These are phyloP conservation scores for Mesocricetus auratus DNA, from an alignment of 2,113 vertebrate species.

Conservation along the genomic window DNA sequence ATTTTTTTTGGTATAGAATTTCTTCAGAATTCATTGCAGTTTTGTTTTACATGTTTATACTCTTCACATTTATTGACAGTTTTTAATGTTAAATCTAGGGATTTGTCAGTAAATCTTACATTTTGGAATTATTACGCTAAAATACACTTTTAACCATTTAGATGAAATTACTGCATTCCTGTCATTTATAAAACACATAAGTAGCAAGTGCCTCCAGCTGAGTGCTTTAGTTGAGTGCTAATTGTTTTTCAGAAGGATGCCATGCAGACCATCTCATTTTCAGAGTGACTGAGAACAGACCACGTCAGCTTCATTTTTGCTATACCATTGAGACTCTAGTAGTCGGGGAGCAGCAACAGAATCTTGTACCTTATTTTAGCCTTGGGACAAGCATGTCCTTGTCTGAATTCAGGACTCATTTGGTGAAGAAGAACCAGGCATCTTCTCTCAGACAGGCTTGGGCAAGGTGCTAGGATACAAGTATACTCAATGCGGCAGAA, in stretches of 20 bases:
- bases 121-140: slow-evolving; percentile 26
- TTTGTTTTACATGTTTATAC: slow-evolving; percentile 15
- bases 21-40: slow-evolving; percentile 19
- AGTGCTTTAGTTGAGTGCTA: slow-evolving; percentile 21
- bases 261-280: slow-evolving; percentile 21
- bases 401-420: neutral
- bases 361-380: slow-evolving; percentile 23
- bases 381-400: neutral
- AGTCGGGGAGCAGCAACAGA: slow-evolving; percentile 14
- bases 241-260: neutral
- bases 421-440: neutral
- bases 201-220: neutral
- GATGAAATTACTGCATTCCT: slow-evolving; percentile 36
- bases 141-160: neutral
- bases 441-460: neutral
- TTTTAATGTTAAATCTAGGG: slow-evolving; percentile 36
- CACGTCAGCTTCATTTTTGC: neutral
- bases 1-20: neutral
- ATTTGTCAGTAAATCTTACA: slow-evolving; percentile 49
- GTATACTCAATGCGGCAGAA: neutral
- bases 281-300: slow-evolving; percentile 37
- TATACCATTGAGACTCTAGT: slow-evolving; percentile 1
- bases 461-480: neutral
- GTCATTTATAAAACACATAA: neutral
- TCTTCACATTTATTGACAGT: slow-evolving; percentile 36